Base-by-base conservation (phyloP, 2,113 vertebrate species). In the Lates calcarifer region DNA sequence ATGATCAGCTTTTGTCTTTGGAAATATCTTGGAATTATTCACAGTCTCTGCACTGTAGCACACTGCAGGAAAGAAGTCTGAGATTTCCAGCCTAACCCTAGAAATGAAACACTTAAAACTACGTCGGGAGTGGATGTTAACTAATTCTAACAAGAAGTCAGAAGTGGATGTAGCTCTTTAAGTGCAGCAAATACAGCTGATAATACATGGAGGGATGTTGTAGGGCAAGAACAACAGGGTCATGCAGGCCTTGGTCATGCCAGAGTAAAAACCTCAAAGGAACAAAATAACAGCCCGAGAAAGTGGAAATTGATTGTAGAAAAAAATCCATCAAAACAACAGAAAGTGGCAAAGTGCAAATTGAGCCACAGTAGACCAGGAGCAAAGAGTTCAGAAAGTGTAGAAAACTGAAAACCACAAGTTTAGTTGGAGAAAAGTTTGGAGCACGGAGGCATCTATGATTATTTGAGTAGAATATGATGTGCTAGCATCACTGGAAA, bases 231-330 rank as follows among this genome's bases (percentile, higher is more conserved):
- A 75, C 67, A 88, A 66, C 79, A 76, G 73, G 75, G 57, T 77
- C 78, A 76, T 14, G 22, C n/a, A 72, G 72, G 31, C 64, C 61
- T 60, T 29, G 49, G 11, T 84, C 35, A 72, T 65, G 29, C 43
- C 39, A 62, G 67, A 74, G 28, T 22, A 22, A 22, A 71, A 72
- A 49, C 43, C 73, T 75, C 73, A 76, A 49, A 79, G 55, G 63
- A 61, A 79, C 63, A 60, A 79, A 89, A 89, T 66, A 74, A 82
- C 85, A 79, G 45, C 35, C 35, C 14, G 41, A 70, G 71, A 82
- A 81, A 86, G 72, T 75, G 65, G 57, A 78, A 82, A 87, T 77
- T 77, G 68, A 84, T 82, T 37, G 35, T 26, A 49, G 6, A 33
- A 33, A 29, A 65, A 68, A 79, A 71, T 66, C 78, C 43, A 84